A percentile compares a stretch with the other conserved stretches of the same genome.
Conservation (phyloP, 2,797 vertebrate species). For the Scolopax bukidnonensis region DNA sequence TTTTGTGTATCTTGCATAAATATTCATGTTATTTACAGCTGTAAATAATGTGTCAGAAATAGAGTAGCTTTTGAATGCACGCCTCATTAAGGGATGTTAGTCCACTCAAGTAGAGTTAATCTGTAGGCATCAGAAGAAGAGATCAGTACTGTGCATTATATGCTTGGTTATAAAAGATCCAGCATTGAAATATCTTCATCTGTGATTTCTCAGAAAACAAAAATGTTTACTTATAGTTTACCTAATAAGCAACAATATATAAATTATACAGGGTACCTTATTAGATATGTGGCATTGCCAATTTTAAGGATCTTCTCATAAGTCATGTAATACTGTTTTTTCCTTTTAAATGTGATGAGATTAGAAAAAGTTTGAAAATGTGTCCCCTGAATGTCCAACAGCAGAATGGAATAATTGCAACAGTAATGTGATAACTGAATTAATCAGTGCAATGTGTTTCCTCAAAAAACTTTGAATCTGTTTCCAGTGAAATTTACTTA, state of each 20-base stretch:
- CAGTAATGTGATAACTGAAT: background rate
- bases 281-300: background rate
- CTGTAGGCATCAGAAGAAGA: background rate
- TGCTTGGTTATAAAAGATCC: background rate
- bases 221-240: background rate
- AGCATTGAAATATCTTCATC: background rate
- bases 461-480: background rate
- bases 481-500: background rate
- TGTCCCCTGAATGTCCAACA: background rate
- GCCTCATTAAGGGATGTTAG: background rate
- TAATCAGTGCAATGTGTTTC: background rate
- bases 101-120: background rate
- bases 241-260: background rate
- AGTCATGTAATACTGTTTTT: background rate
- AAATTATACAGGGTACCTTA: background rate
- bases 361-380: background rate
- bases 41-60: background rate
- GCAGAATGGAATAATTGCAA: background rate
- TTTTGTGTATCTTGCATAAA: background rate
- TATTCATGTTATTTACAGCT: background rate
- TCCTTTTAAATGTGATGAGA: background rate
- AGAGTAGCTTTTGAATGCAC: background rate
- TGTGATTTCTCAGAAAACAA: background rate
- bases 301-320: background rate
- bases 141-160: background rate